Conservation (phyloP, 2,888 invertebrate species). For the Macaria liturata region DNA sequence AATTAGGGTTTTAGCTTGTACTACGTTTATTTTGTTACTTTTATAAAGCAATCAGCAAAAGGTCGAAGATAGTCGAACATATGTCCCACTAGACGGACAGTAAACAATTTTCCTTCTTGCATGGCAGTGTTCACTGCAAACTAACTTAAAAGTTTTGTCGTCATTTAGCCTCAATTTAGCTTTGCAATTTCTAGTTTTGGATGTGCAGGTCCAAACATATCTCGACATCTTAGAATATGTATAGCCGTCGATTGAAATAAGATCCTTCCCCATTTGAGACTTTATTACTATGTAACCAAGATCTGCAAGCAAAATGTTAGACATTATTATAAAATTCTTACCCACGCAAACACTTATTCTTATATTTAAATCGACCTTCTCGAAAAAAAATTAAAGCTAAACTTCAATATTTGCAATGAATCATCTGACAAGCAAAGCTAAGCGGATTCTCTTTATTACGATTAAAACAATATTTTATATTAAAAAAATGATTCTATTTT, state of each 20-base stretch:
- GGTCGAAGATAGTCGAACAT: constrained; percentile 22
- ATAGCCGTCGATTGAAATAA: constrained; percentile 45
- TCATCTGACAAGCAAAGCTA: too few relatives aligned
- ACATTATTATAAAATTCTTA: too few relatives aligned
- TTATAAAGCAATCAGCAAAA: too few relatives aligned
- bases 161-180: constrained; percentile 40
- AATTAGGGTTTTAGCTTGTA: too few relatives aligned
- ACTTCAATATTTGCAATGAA: too few relatives aligned
- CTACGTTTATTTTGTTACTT: too few relatives aligned
- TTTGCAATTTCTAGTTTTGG: constrained; percentile 38
- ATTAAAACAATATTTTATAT: too few relatives aligned
- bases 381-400: too few relatives aligned
- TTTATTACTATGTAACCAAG: constrained; percentile 33
- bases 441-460: too few relatives aligned
- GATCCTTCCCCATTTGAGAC: constrained; percentile 42
- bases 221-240: constrained; percentile 37
- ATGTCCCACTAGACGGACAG: constrained; percentile 9
- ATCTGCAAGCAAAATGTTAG: constrained; percentile 20
- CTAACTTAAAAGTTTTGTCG: constrained; percentile 25
- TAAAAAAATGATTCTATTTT: too few relatives aligned
- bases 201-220: constrained; percentile 50
- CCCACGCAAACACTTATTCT: too few relatives aligned
- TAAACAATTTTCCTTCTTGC: constrained; percentile 17
- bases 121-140: constrained; percentile 37
- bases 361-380: too few relatives aligned